Conservation (phyloP, 2,797 vertebrate species). For the Melopsittacus undulatus region DNA sequence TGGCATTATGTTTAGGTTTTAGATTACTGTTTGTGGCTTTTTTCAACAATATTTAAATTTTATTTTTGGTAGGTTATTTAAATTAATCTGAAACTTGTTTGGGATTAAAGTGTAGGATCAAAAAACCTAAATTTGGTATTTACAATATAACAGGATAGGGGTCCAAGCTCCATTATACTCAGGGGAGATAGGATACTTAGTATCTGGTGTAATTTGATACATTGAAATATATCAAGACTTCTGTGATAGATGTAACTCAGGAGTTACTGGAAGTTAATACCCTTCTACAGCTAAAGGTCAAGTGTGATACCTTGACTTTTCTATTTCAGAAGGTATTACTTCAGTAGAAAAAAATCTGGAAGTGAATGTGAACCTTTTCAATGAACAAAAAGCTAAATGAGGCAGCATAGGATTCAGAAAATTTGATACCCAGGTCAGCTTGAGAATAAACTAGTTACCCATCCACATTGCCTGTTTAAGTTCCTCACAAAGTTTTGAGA, state of each 20-base stretch:
- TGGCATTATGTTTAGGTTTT: background rate
- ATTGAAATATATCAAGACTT: background rate
- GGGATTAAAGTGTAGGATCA: background rate
- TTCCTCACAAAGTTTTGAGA: background rate
- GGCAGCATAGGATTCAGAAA: background rate
- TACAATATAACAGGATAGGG: background rate
- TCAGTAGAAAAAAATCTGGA: background rate
- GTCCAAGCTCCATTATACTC: background rate
- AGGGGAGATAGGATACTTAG: background rate
- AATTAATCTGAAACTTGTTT: background rate
- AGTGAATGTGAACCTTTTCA: background rate
- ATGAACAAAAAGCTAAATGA: background rate
- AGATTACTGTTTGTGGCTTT: background rate
- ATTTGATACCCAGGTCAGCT: background rate
- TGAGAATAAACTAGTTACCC: background rate
- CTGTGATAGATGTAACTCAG: background rate
- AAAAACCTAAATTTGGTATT: background rate
- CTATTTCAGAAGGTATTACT: background rate
- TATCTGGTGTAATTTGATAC: background rate
- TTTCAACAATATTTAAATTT: background rate
- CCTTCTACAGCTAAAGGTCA: background rate
- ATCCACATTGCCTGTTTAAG: background rate
- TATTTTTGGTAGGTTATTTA: background rate
- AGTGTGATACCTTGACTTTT: background rate
- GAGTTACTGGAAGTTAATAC: background rate